Evolutionary conservation across 2,888 invertebrate species (phyloP), one percentile per base, ranked within the genome.

Genomic region (Trachelus troglodyta): DNA sequence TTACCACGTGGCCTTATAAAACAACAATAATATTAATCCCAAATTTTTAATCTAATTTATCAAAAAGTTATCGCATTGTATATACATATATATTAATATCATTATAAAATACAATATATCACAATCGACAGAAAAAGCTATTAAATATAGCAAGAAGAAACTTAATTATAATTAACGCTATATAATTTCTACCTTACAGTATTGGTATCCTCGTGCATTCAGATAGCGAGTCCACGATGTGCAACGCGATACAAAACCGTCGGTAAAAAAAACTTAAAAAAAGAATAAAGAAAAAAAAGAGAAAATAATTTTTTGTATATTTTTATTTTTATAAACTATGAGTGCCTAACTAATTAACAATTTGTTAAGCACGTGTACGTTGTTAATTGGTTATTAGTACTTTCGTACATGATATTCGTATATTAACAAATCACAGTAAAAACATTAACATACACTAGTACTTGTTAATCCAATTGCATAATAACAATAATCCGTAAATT

Each of bases 231-330:
- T 30, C 34, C 74, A 30, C 30, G 74, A 74, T 74, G 74, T 35
- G 37, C 37, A 34, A 74, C 74, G 33, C 74, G 74, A 30, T 74
- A 35, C 74, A 74, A 34, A 34, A 74, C 74, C 74, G 74, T 33
- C 37, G 75, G 56, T 75, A 37, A 37, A 56, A 40, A 4, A 40
- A 56, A 56, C 0, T 6, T 56, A 1, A 56, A 56, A 56, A 40
- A 40, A 40, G 15, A 40, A 37, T 37, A 12, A 37, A 15, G 40
- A 56, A 56, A 56, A 56, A 40, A 23, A 12, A 12, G 15, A 23
- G 23, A 23, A 0, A 56, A 6, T 56, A 56, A 56, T 56, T 56
- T 56, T 15, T 56, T 56, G 56, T 56, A 23, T 40, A 2, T 15
- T 23, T 23, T 56, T 56, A 56, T 56, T 56, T 23, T 56, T 23